Base-by-base conservation (phyloP, 2,888 invertebrate species). In the Salticus scenicus region DNA sequence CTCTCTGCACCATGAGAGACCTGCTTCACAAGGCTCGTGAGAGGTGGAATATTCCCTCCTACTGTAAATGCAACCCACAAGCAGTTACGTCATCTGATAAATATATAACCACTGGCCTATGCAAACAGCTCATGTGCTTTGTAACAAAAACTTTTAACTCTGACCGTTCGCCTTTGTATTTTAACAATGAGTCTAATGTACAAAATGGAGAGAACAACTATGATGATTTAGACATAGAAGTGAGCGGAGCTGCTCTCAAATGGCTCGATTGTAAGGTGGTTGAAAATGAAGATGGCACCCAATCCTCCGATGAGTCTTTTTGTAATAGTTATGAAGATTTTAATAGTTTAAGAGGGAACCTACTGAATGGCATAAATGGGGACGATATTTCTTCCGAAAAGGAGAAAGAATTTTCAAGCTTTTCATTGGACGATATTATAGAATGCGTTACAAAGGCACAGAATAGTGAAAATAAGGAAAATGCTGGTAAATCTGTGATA, bases 1-100 rank as follows among this genome's bases (percentile, higher is more conserved):
- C 91, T 37, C 88, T 92, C 27, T 91, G 90, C 90, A 90, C 90
- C 27, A 89, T 92, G 14, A 91, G 91, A 30, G 93, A 94, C 78
- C 93, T 95, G 81, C 93, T 96, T 81, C 97, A 97, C 91, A 94
- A 95, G 64, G 93, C 94, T 87, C 93, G 97, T 33, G 93, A 94
- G 0, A 92, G 95, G 89, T 97, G 95, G 95, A 93, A 94, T 83
- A 95, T 98, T 89, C 94, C 95, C 10, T 94, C 94, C 0, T 79
- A 84, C 30, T 87, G 87, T 37, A 83, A 71, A 71, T 87, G 87
- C 20, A 63, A 31, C 37, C 42, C 67, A 0, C 51, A 41, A 27
- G 30, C 64, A 47, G 20, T 24, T 24, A 28, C 51, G 27, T 5
- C 70, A 4, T n/a, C 87, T 14, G 67, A 66, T 42, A 74, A 83